phyloP scores from a whole-genome alignment of 2,888 invertebrate species.

The Spodoptera littoralis region DNA sequence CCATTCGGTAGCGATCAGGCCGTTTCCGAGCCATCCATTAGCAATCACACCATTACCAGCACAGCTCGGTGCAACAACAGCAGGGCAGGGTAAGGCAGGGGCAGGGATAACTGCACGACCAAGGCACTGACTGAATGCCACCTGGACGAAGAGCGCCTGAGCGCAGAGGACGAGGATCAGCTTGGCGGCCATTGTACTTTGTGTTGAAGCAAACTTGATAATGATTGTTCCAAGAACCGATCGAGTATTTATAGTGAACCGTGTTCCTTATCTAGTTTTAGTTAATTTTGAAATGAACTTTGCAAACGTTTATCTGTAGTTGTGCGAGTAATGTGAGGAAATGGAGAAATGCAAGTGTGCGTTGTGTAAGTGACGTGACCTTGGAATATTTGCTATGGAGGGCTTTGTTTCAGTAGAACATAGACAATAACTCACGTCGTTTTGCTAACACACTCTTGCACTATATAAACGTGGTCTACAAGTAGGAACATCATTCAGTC shows the following conservation, averaged over 20 bases:
- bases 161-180: slow-evolving; percentile 3
- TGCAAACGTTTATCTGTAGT: slow-evolving; percentile 4
- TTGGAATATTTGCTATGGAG: not conserved
- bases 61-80: no score
- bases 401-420: slow-evolving; percentile 1
- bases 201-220: slow-evolving; percentile 16
- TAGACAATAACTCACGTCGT: not conserved
- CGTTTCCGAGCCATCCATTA: no score
- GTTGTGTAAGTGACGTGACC: not conserved
- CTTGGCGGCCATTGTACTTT: slow-evolving; percentile 24
- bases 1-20: no score
- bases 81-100: no score
- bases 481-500: slow-evolving; percentile 5
- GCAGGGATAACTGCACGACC: not conserved
- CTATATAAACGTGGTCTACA: slow-evolving; percentile 7
- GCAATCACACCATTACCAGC: no score
- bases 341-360: not conserved
- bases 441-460: not conserved
- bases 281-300: slow-evolving; percentile 1
- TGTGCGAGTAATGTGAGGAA: slow-evolving; percentile 1
- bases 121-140: not conserved
- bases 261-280: slow-evolving; percentile 17
- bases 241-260: slow-evolving; percentile 27
- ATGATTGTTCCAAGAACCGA: slow-evolving; percentile 18
- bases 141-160: slow-evolving; percentile 16